Evolutionary conservation across 37 sponge, comb jelly and placozoan species (phyloP).

Genomic region (Mnemiopsis leidyi): DNA sequence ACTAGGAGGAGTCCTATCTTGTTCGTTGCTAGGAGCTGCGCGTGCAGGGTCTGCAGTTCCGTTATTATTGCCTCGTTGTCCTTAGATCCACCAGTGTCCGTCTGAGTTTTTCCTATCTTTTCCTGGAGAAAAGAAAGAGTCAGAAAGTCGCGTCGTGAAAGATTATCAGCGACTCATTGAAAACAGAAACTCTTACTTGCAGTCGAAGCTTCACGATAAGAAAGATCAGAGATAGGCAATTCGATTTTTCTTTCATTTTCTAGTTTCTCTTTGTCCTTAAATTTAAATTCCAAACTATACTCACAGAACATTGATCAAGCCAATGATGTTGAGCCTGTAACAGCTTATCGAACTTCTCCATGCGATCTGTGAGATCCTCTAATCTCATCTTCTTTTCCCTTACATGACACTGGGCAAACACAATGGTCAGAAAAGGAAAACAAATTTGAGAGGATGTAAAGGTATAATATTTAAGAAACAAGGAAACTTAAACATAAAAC

Average conservation of each 20-base stretch:
- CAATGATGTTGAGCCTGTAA: slow-evolving; percentile 57
- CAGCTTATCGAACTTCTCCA: slow-evolving; percentile 63
- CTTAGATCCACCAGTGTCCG: slow-evolving; percentile 1
- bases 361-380: slow-evolving; percentile 35
- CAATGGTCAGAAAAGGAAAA: neutral
- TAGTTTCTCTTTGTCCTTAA: too few species aligned
- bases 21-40: slow-evolving; percentile 53
- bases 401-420: slow-evolving; percentile 41
- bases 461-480: too few species aligned
- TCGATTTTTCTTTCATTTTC: too few species aligned
- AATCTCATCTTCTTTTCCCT: slow-evolving; percentile 35
- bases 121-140: slow-evolving; percentile 5
- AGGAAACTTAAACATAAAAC: too few species aligned
- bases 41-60: slow-evolving; percentile 65
- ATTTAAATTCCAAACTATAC: too few species aligned
- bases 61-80: slow-evolving; percentile 28
- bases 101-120: slow-evolving; percentile 20
- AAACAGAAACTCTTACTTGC: too few species aligned
- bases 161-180: too few species aligned
- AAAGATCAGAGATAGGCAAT: too few species aligned
- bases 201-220: too few species aligned
- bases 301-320: slow-evolving; percentile 24
- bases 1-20: slow-evolving; percentile 5
- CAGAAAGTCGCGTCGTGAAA: too few species aligned
- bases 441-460: neutral